Evolutionary conservation across 2,113 vertebrate genomes (phyloP), one percentile per base, ranked within the genome.

Genomic region (Oncorhynchus masou): DNA sequence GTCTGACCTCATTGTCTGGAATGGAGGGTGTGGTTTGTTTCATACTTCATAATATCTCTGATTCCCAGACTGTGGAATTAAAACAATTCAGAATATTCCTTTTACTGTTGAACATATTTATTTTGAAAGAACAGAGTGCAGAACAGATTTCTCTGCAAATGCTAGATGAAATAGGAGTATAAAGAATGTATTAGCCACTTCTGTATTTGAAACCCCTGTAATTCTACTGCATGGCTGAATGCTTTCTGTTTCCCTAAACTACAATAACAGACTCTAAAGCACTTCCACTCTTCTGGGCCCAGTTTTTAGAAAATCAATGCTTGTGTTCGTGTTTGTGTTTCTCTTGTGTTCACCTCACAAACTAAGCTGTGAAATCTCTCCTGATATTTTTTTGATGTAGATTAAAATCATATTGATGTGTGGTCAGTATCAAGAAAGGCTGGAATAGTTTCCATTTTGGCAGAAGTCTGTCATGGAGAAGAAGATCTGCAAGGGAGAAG

Each of bases 1-100:
- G 22, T 71, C 73, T 75, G 83, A 80, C 81, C 81, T 81, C 74
- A 75, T 79, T 71, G 77, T 81, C 81, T 16, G 5, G 80, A 72
- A 45, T 20, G 2, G 64, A 62, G 74, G 84, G 54, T 45, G 84
- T 2, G 65, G 66, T 73, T 66, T 25, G 13, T 76, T 81, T 85
- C 72, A 74, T 72, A 75, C 51, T 19, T 15, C 49, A 51, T 51
- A 51, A 11, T 3, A 12, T 19, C 51, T 54, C 13, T 19, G 1
- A 19, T 54, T 54, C 16, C 51, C 51, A 54, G 16, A 19, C 51
- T 54, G 15, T 19, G 16, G 12, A 29, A 67, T 29, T 2, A 67
- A 67, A 67, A 31, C 5, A 51, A 51, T 13, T 51, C 15, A 51
- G 15, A 51, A 51, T 51, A 16, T 3, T 51, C 15, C 4, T 8